Evolutionary conservation across 2,113 vertebrate species (phyloP).

Genomic region (Scomber japonicus): DNA sequence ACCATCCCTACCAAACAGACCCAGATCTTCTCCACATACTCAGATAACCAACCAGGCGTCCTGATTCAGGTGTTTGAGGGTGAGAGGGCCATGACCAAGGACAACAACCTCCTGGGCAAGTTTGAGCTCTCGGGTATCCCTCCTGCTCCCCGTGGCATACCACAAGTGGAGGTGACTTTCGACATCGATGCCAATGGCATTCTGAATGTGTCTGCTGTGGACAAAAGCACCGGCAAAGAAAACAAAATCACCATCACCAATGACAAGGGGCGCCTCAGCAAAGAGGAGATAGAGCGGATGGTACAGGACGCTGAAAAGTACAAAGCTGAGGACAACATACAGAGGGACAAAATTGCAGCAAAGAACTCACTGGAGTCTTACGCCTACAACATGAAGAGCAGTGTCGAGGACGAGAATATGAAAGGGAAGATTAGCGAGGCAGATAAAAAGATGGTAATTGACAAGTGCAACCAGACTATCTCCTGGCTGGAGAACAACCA

Average conservation of each 20-base stretch:
- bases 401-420: slow-evolving; percentile 73
- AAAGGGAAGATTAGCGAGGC: slow-evolving; percentile 76
- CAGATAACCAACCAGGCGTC: slow-evolving; percentile 79
- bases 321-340: slow-evolving; percentile 74
- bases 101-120: slow-evolving; percentile 82
- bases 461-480: slow-evolving; percentile 79
- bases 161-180: slow-evolving; percentile 78
- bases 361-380: slow-evolving; percentile 79
- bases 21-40: slow-evolving; percentile 81
- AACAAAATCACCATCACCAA: slow-evolving; percentile 84
- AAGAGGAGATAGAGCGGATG: slow-evolving; percentile 80
- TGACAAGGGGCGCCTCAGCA: slow-evolving; percentile 78
- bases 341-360: slow-evolving; percentile 74
- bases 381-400: slow-evolving; percentile 77
- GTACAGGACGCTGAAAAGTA: slow-evolving; percentile 80
- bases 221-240: slow-evolving; percentile 81
- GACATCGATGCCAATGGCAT: slow-evolving; percentile 79
- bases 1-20: slow-evolving; percentile 82
- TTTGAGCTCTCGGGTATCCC: slow-evolving; percentile 80
- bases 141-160: slow-evolving; percentile 71
- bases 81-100: slow-evolving; percentile 82
- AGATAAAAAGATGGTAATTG: slow-evolving; percentile 72
- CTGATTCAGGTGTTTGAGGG: slow-evolving; percentile 80
- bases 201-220: slow-evolving; percentile 69
- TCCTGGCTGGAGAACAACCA: slow-evolving; percentile 81